phyloP scores from a whole-genome alignment of 2,888 invertebrate species.

The Leptothorax acervorum region DNA sequence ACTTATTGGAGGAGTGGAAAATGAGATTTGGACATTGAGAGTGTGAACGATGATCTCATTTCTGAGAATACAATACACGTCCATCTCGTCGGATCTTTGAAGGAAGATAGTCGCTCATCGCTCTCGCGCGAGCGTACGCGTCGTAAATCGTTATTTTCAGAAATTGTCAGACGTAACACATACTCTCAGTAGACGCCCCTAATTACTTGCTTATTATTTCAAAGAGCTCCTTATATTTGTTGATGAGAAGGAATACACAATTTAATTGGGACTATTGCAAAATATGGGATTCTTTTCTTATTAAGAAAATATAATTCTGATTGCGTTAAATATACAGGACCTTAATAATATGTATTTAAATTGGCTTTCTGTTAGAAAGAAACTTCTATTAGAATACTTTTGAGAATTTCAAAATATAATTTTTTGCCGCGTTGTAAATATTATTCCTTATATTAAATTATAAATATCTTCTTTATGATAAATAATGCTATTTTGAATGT shows the following conservation, averaged over 20 bases:
- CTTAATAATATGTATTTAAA: background rate
- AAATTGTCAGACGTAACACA: slow-evolving; percentile 21
- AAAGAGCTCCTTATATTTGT: background rate
- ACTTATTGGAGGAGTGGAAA: slow-evolving; percentile 81
- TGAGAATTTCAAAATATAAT: background rate
- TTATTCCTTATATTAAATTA: slow-evolving; percentile 12
- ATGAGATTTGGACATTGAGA: slow-evolving; percentile 77
- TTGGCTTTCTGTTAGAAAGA: background rate
- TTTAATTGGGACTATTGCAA: background rate
- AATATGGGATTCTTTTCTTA: background rate
- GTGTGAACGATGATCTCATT: slow-evolving; percentile 78
- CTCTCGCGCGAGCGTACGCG: slow-evolving; percentile 18
- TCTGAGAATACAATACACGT: slow-evolving; percentile 69
- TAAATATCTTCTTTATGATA: background rate
- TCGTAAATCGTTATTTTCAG: slow-evolving; percentile 41
- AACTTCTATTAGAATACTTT: background rate
- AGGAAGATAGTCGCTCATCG: slow-evolving; percentile 46
- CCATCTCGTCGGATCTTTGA: slow-evolving; percentile 54
- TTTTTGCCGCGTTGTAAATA: background rate
- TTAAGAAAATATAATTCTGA: background rate
- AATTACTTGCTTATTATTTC: slow-evolving; percentile 27
- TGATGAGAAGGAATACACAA: background rate
- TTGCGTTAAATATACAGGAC: background rate
- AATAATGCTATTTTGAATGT: background rate
- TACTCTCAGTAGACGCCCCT: too few relatives aligned